A percentile compares a stretch with the other conserved stretches of the same genome.
phyloP scores from a whole-genome alignment of 2,888 invertebrate genomes.

The Zaprionus bogoriensis region DNA sequence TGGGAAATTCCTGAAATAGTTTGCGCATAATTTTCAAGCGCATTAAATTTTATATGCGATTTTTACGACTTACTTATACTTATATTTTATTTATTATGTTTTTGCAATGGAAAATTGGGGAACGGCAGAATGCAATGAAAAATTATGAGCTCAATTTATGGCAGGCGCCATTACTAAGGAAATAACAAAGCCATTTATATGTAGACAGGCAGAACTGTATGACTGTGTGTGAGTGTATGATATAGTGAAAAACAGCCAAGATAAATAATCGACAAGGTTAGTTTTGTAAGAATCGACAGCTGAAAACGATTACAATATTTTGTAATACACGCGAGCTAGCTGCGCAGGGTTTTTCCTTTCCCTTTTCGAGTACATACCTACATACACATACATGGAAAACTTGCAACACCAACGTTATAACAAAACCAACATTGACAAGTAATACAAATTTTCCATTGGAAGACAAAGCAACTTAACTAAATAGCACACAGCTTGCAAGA shows the following conservation, averaged over 20 bases:
- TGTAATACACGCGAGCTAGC: neutral
- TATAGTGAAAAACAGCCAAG: neutral
- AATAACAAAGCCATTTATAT: conserved; percentile 63
- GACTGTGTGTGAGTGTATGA: neutral
- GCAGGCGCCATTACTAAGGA: conserved; percentile 56
- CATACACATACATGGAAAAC: neutral
- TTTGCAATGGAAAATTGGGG: conserved; percentile 49
- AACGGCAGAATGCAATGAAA: conserved; percentile 59
- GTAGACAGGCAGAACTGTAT: conserved; percentile 13
- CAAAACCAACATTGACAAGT: conserved; percentile 40
- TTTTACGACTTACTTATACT: conserved; percentile 71
- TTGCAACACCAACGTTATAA: conserved; percentile 1
- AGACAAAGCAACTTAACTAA: conserved; percentile 56
- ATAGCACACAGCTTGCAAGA: conserved; percentile 48
- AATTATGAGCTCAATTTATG: conserved; percentile 70
- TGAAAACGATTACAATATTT: conserved; percentile 14
- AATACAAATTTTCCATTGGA: conserved; percentile 39
- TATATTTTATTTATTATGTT: conserved; percentile 74
- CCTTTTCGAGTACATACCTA: too few relatives aligned
- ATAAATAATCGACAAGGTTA: conserved; percentile 41
- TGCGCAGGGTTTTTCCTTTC: neutral
- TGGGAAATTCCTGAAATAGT: conserved; percentile 60
- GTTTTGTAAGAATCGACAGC: conserved; percentile 15
- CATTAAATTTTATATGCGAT: conserved; percentile 74
- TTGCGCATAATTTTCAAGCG: conserved; percentile 74